Evolutionary conservation across 2,888 invertebrate species (phyloP).

Genomic region (Brenthis ino): DNA sequence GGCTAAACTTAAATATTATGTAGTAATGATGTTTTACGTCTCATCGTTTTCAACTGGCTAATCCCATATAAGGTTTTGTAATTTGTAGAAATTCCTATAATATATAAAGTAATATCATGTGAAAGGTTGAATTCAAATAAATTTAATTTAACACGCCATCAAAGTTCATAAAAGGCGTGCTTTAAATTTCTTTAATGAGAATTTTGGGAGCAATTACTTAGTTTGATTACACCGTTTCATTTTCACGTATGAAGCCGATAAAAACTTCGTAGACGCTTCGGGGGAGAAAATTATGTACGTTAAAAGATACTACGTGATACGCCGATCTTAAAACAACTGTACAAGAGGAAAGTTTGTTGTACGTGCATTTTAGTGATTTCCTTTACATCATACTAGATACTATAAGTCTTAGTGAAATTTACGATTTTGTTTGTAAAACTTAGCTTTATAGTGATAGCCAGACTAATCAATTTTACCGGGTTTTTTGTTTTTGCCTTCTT

Average conservation of each 20-base stretch:
- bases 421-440: too few relatives aligned
- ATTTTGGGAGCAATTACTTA: constrained; percentile 48
- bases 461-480: too few relatives aligned
- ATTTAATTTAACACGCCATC: constrained; percentile 38
- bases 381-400: too few relatives aligned
- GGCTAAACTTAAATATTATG: too few relatives aligned
- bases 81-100: too few relatives aligned
- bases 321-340: constrained; percentile 4
- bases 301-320: constrained; percentile 25
- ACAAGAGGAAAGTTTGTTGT: neutral
- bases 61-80: too few relatives aligned
- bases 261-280: constrained; percentile 70
- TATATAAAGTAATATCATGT: neutral
- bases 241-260: constrained; percentile 69
- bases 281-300: constrained; percentile 50
- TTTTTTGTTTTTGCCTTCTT: too few relatives aligned
- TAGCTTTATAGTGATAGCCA: too few relatives aligned
- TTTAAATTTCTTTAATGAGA: constrained; percentile 50
- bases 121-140: constrained; percentile 34
- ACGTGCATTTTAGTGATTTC: neutral
- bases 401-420: too few relatives aligned
- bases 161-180: constrained; percentile 46
- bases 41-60: too few relatives aligned
- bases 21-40: too few relatives aligned
- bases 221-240: constrained; percentile 58